Percentiles rank a stretch among this genome's conserved stretches.
Conservation (phyloP, 1,140 invertebrate genomes). For the Heliconius hermathena region DNA sequence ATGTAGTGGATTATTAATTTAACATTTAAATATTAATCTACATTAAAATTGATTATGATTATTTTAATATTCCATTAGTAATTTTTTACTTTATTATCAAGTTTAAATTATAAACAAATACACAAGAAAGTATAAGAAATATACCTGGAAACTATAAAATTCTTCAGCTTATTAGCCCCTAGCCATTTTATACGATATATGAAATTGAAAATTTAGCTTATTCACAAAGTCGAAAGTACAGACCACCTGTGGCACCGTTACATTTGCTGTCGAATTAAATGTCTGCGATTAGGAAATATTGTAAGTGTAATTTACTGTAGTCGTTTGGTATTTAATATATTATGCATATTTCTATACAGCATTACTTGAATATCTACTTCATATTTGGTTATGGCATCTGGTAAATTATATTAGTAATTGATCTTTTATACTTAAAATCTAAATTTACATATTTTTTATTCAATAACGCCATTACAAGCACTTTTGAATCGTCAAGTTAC, state of each 20-base stretch:
- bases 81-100: neutral
- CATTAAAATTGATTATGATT: neutral
- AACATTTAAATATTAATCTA: too few species aligned
- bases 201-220: conserved; percentile 34
- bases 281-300: conserved; percentile 5
- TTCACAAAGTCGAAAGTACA: conserved; percentile 22
- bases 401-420: too few species aligned
- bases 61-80: neutral
- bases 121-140: neutral
- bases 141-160: conserved; percentile 9
- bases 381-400: neutral
- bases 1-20: neutral
- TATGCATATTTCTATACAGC: neutral
- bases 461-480: too few species aligned
- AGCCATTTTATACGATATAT: conserved; percentile 17
- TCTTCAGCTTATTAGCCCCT: conserved; percentile 22
- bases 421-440: too few species aligned
- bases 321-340: neutral
- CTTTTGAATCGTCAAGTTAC: too few species aligned
- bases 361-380: neutral
- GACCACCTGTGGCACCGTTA: conserved; percentile 29
- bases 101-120: neutral
- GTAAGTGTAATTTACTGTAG: neutral
- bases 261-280: conserved; percentile 18
- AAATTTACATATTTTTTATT: too few species aligned